Evolutionary conservation across 2,888 invertebrate genomes (phyloP), one percentile per base, ranked within the genome.

Genomic region (Dolichomitus sp.): DNA sequence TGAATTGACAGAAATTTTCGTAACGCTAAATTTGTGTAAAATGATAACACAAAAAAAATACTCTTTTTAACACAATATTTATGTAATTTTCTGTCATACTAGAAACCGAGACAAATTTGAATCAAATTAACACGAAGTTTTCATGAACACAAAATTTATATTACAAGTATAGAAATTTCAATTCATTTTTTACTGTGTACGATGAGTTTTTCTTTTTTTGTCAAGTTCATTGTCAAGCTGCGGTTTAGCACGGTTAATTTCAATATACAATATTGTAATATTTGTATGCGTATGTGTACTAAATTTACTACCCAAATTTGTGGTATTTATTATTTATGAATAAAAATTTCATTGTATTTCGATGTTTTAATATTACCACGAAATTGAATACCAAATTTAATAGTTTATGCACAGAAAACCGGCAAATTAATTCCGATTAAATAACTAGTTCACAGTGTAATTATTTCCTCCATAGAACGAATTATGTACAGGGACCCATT

Each of bases 401-500:
- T 11, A 27, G 4, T 27, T 54, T 54, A 54, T 4, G 54, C 11
- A 54, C 27, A 14, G 4, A 27, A 54, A 23, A 27, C 54, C 1
- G 23, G 54, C 19, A 27, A 54, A n/a, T 59, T 33, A 59, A 59
- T 7, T 59, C 14, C 17, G n/a, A 33, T 33, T 30, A 14, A 14
- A 6, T 33, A 59, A 37, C 45, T 14, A 42, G 42, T 65, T 45
- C 14, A 65, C 45, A 23, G 63, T 40, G 17, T 19, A 54, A 59
- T 59, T 59, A n/a, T 9, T 59, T 33, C 33, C 57, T 30, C 33
- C 57, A 33, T 59, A 59, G 33, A 30, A 33, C 57, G 30, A 59
- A 11, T 61, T 61, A 61, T 61, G 37, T 61, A 61, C 61, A 61
- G 61, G 19, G 61, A 19, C 17, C 37, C 37, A 40, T 40, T 40